Evolutionary conservation across 2,888 invertebrate genomes (phyloP), one percentile per base, ranked within the genome.

Genomic region (Antitype chi): DNA sequence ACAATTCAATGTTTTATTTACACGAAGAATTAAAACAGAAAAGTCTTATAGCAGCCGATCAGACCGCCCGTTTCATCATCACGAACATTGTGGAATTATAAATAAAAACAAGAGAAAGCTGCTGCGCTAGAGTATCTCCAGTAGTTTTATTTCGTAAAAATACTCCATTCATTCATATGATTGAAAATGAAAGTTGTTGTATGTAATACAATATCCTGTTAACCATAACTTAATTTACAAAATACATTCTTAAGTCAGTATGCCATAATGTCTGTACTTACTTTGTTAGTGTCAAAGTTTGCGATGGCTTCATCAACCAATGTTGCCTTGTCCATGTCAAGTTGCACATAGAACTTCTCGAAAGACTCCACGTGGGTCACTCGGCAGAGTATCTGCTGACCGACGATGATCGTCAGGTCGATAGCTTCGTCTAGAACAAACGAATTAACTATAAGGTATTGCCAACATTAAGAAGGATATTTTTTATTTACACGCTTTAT

Each of bases 381-480:
- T 25, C 93, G 92, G 81, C 95, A 94, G 47, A 94, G 76, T n/a
- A 96, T 94, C 89, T 96, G 95, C 82, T 96, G 96, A 23, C 95
- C 94, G 43, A 95, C 93, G 47, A 96, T 94, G 59, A 96, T 95
- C 0, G 95, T 95, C 74, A 96, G 89, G 85, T 96, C 96, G 76
- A 96, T 96, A 0, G 96, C 95, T 89, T 96, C 96, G 81, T 96
- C 96, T 96, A 93, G 32, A 93, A 94, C 67, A 73, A 78, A 79
- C 23, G 2, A 32, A 9, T 62, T n/a, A 15, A 13, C 1, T 28
- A 43, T 66, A 3, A n/a, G 59, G 52, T 43, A 38, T 1, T 20
- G 43, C 13, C 17, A 6, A 57, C 15, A 3, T n/a, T 1, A 6
- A 38, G 28, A 3, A 23, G 2, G 13, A 6, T n/a, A 17, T 17